A percentile compares a stretch with the other conserved stretches of the same genome.
Conservation (phyloP, 2,113 vertebrate genomes). For the Vulpes ferrilata region DNA sequence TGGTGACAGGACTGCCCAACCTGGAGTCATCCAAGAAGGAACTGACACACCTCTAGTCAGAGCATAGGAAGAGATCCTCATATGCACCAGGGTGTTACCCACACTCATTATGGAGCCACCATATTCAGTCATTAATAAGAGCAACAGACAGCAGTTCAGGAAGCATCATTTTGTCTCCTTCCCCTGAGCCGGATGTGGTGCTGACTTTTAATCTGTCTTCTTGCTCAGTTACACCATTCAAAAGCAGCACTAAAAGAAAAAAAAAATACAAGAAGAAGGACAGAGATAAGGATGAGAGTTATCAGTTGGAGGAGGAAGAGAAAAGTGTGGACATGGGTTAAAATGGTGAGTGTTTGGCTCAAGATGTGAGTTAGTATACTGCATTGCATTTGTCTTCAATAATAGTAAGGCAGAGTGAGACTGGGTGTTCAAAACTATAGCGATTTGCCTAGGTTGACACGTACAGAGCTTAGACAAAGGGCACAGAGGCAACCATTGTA, state of each 20-base stretch:
- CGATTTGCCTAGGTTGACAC: not conserved
- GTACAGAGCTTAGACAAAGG: not conserved
- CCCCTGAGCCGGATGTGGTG: not conserved
- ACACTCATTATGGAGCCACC: not conserved
- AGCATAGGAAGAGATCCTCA: not conserved
- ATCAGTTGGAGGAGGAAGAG: not conserved
- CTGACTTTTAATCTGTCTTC: not conserved
- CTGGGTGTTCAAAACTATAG: not conserved
- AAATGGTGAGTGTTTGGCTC: not conserved
- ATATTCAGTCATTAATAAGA: not conserved
- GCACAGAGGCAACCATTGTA: not conserved
- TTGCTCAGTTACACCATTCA: not conserved
- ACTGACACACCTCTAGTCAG: not conserved
- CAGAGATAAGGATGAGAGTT: not conserved
- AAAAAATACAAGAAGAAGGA: not conserved
- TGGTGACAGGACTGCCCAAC: rapidly evolving
- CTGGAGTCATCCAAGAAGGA: rapidly evolving
- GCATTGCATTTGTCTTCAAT: not conserved
- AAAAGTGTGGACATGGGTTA: not conserved
- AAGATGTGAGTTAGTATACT: not conserved
- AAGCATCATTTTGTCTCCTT: not conserved
- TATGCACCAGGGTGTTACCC: rapidly evolving
- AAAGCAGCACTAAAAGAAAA: not conserved
- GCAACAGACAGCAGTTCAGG: not conserved
- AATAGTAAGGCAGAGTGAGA: not conserved